These are phyloP conservation scores for Protobothrops flavoviridis DNA, from an alignment of 2,113 vertebrate genomes.

Conservation along the genomic window DNA sequence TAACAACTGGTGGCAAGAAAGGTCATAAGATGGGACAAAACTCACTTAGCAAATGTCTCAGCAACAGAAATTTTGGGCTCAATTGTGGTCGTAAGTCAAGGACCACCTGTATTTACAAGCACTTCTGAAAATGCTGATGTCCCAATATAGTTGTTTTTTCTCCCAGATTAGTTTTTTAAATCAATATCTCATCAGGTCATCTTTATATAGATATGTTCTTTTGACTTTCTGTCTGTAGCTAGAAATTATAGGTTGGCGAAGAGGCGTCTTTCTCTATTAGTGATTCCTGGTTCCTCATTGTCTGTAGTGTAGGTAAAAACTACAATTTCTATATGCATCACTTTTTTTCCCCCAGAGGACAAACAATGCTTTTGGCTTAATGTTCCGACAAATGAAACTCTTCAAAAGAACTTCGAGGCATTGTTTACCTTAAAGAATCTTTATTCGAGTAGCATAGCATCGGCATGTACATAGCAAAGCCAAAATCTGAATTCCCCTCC, in stretches of 20 bases:
- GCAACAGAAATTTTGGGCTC: no score
- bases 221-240: neutral
- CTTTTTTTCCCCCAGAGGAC: neutral
- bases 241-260: neutral
- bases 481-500: no score
- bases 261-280: neutral
- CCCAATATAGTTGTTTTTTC: constrained; percentile 50
- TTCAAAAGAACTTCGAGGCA: no score
- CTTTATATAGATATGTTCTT: neutral
- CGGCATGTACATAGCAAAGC: no score
- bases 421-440: no score
- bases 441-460: no score
- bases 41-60: no score
- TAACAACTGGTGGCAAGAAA: no score
- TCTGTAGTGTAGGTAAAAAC: neutral
- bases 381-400: no score
- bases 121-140: neutral
- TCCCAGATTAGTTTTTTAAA: constrained; percentile 54
- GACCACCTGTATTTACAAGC: neutral
- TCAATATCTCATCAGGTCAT: neutral
- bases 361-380: neutral
- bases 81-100: no score
- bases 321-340: neutral
- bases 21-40: no score
- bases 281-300: neutral